Percentiles rank a stretch among this genome's conserved stretches.
phyloP scores from a whole-genome alignment of 1,140 invertebrate genomes.

The Lepidostoma basale region DNA sequence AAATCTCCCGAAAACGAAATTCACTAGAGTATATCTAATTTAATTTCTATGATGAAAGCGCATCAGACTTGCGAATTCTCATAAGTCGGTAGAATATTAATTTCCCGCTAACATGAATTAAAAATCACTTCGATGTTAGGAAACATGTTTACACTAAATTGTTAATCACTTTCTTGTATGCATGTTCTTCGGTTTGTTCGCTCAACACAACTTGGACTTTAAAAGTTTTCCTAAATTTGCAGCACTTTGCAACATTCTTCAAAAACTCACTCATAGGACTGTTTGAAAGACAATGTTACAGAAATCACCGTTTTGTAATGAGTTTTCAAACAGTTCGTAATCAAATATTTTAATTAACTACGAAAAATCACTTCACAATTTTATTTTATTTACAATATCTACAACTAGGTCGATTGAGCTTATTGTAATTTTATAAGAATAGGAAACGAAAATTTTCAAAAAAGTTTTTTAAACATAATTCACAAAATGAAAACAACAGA shows the following conservation, averaged over 20 bases:
- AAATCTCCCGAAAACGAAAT: background rate
- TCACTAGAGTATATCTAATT: background rate
- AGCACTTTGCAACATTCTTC: too few species aligned
- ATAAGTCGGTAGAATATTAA: too few species aligned
- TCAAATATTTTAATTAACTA: slow-evolving; percentile 5
- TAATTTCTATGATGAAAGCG: too few species aligned
- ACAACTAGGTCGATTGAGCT: background rate
- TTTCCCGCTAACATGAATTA: too few species aligned
- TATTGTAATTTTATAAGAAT: background rate
- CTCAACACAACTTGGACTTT: too few species aligned
- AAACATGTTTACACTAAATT: background rate
- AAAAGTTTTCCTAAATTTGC: too few species aligned
- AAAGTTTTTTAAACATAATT: background rate
- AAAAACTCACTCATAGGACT: too few species aligned
- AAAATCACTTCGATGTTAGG: slow-evolving; percentile 8
- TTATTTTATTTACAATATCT: slow-evolving; percentile 28
- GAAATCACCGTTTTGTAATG: too few species aligned
- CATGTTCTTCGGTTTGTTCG: too few species aligned
- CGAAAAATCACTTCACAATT: slow-evolving; percentile 11
- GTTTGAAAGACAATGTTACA: too few species aligned
- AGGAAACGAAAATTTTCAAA: background rate
- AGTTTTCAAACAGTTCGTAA: too few species aligned
- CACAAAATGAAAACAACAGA: slow-evolving; percentile 14
- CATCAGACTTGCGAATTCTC: too few species aligned
- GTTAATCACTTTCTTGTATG: slow-evolving; percentile 2